Base-by-base conservation (phyloP, 1,140 invertebrate genomes). In the Caerostris darwini region DNA sequence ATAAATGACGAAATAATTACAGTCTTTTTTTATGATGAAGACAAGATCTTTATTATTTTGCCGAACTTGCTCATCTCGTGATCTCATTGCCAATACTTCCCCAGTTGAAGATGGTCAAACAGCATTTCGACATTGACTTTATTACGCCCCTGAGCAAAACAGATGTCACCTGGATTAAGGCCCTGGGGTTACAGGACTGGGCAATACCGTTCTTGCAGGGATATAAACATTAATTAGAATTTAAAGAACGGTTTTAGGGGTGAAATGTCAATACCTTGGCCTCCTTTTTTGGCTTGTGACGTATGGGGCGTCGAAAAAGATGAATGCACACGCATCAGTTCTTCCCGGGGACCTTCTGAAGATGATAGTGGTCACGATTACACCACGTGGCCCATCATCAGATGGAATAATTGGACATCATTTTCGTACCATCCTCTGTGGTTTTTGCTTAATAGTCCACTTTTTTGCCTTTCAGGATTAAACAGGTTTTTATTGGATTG, bases 241-340 rank as follows among this genome's bases (percentile, higher is more conserved):
- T 91, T 58, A 91, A 91, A 82, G 50, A 91, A 91, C 69, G 90
- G 58, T 34, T 57, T 19, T 58, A 12, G 61, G 61, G 90, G 90
- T 92, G 81, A 92, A 92, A 92, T 82, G 90, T 82, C 90, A 57
- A 81, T 92, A 92, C 90, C 90, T 92, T 92, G 90, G 90, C 90
- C 90, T 85, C 14, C 17, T 67, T 92, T 90, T 50, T 71, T 19
- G 19, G 69, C 69, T 69, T 61, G 81, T 92, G 90, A 92, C 77
- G 81, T 85, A 92, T 85, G 90, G 81, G 58, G 57, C n/a, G n/a
- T 19, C 12, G 90, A 92, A 85, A 85, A 81, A 61, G 90, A 83
- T 58, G 19, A 85, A 92, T 92, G 34, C 34, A 77, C 71, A 50
- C 6, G 14, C 71, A 77, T 77, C 71, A 19, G 50, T 34, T 71